Base-by-base conservation (phyloP, 2,797 vertebrate species). In the Heliangelus exortis region DNA sequence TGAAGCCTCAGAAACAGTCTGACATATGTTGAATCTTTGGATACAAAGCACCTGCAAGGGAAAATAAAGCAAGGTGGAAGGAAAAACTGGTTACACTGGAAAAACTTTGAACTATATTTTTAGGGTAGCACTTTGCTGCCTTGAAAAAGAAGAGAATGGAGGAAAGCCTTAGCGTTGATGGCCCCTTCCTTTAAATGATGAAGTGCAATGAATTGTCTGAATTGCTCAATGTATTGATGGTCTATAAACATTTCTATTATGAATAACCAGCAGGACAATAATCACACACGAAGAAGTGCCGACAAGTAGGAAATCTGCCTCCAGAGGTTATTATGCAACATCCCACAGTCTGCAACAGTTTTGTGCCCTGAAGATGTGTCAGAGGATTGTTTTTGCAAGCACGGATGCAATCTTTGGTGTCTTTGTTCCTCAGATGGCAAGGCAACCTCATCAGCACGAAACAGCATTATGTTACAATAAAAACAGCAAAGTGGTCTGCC, bases 231-330 rank as follows among this genome's bases (percentile, higher is more conserved):
- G 94, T 87, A 51, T 95, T 84, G 94, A 73, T 97, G 98, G 98
- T 98, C 97, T 97, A 80, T 92, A 96, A 97, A 97, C 98, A 98
- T 98, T 98, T 98, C 98, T 95, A 15, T 90, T 71, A 92, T 31
- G 50, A 97, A 94, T 93, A 97, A 97, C 96, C 96, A 97, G 94
- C 96, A 96, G 94, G 90, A 95, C 92, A 79, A 87, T 93, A 95
- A 85, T 77, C 87, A 92, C 83, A 77, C 78, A 34, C 82, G 95
- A 96, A 89, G 90, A 90, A 93, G 86, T 88, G 84, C 93, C 43
- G 72, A 90, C 69, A 92, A 93, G 93, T 95, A 96, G 86, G 86
- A 94, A 78, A 93, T 96, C 90, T 91, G 92, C 79, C 93, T 96
- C 95, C 75, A 91, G 87, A 94, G 92, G 63, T 93, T 89, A 72